Conservation (phyloP, 2,113 vertebrate species). For the Geococcyx californianus region DNA sequence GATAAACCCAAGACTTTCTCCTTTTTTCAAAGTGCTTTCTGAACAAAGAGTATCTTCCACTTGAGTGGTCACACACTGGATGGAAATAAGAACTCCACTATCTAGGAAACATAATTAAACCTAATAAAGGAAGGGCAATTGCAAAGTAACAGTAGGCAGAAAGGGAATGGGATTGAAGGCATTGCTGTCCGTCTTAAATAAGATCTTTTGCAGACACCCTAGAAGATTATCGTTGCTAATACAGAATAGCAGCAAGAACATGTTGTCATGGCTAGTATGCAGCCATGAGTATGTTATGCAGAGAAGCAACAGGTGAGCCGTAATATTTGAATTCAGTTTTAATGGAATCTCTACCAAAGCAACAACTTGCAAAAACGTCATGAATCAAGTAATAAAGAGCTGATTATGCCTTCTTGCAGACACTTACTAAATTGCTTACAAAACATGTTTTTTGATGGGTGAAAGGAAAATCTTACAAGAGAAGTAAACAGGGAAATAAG, state of each 20-base stretch:
- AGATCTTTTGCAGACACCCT: neutral
- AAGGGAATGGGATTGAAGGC: neutral
- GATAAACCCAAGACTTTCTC: neutral
- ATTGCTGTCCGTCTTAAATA: neutral
- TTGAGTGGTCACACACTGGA: neutral
- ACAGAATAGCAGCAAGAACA: neutral
- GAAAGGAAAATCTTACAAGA: neutral
- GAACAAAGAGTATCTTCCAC: neutral
- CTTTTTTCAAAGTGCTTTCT: neutral
- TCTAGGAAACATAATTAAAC: neutral
- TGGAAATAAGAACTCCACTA: neutral
- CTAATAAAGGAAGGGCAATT: neutral
- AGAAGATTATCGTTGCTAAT: neutral
- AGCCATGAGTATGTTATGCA: neutral
- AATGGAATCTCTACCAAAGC: neutral
- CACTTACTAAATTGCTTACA: neutral
- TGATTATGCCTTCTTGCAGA: neutral
- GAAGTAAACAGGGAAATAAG: neutral
- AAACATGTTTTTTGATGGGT: neutral
- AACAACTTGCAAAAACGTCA: accelerated
- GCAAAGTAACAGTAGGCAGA: neutral
- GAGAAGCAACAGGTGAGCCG: neutral
- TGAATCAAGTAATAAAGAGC: neutral
- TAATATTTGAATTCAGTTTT: neutral
- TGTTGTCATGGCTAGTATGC: neutral